Evolutionary conservation across 2,888 invertebrate genomes (phyloP).

Genomic region (Megaustenia siamemsis): DNA sequence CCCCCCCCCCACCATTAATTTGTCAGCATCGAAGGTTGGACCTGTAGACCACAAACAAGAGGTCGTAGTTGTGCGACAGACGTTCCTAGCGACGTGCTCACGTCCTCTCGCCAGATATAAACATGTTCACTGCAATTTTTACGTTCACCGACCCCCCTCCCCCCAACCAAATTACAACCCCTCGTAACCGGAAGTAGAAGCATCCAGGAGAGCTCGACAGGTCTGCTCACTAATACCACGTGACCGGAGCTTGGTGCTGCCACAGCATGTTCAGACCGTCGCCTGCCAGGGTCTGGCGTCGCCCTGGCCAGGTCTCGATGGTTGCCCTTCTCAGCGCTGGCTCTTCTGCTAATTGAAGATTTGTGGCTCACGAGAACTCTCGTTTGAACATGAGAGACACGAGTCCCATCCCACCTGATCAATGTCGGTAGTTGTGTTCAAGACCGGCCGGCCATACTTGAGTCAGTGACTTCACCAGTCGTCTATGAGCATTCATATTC

Average conservation of each 20-base stretch:
- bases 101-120: conserved; percentile 22
- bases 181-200: conserved; percentile 8
- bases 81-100: no score
- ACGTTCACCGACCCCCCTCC: conserved; percentile 5
- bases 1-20: no score
- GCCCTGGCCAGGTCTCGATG: neutral
- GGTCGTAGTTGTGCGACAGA: no score
- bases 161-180: neutral
- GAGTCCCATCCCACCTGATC: no score
- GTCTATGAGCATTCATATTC: no score
- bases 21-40: no score
- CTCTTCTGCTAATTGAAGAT: neutral
- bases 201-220: conserved; percentile 2
- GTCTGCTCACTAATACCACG: conserved; percentile 14
- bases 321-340: neutral
- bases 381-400: no score
- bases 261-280: conserved; percentile 9
- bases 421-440: no score
- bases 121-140: neutral
- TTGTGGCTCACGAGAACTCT: neutral
- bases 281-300: conserved; percentile 31
- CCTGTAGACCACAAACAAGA: no score
- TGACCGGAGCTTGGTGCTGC: conserved; percentile 15
- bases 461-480: no score
- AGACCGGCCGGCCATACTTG: no score